Evolutionary conservation across 2,888 invertebrate species (phyloP).

Genomic region (Cyaniris semiargus): DNA sequence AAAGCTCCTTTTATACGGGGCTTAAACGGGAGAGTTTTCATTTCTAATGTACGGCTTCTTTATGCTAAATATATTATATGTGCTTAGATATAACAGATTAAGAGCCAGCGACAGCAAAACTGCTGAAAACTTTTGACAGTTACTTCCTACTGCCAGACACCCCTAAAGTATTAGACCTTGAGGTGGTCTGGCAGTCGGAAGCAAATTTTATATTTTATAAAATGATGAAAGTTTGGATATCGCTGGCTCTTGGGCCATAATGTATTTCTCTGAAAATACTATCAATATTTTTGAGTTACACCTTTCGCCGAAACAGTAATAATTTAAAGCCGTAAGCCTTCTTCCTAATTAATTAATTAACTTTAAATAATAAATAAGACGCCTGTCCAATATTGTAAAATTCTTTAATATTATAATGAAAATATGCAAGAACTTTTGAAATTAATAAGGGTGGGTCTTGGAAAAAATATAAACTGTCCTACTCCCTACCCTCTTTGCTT

Average conservation of each 20-base stretch:
- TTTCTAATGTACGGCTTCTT: neutral
- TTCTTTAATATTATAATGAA: slow-evolving; percentile 3
- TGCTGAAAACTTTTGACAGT: no score
- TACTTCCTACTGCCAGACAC: no score
- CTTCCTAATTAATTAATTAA: neutral
- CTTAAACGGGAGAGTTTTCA: neutral
- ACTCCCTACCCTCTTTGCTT: slow-evolving; percentile 15
- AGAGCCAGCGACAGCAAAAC: no score
- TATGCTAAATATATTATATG: neutral
- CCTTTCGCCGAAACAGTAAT: no score
- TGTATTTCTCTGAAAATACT: neutral
- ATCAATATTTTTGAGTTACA: neutral
- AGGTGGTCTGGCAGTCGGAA: no score
- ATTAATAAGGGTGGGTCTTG: slow-evolving; percentile 11
- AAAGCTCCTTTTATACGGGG: neutral
- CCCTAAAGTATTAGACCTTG: no score
- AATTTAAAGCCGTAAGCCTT: neutral
- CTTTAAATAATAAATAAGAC: neutral
- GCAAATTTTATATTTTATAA: no score
- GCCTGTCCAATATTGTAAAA: neutral
- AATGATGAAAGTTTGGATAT: no score
- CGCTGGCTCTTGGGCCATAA: no score
- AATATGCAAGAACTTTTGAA: slow-evolving; percentile 18
- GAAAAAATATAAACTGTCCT: slow-evolving; percentile 6
- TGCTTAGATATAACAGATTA: no score